Conservation (phyloP, 2,797 vertebrate species). For the Anableps anableps region DNA sequence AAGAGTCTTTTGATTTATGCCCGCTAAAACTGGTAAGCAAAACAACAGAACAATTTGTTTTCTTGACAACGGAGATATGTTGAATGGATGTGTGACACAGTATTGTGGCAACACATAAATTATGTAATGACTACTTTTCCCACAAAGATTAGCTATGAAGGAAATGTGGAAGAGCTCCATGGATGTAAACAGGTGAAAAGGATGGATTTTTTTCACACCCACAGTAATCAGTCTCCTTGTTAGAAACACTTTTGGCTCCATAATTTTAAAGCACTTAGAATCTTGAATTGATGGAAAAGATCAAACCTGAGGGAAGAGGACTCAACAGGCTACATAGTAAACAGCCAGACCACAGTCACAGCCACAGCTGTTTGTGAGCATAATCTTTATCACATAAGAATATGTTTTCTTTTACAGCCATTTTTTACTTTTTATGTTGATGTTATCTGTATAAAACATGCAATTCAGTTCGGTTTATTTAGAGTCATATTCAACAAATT, state of each 20-base stretch:
- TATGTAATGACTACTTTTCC: not conserved
- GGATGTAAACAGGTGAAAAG: not conserved
- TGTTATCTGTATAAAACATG: not conserved
- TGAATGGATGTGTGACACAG: not conserved
- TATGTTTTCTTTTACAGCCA: not conserved
- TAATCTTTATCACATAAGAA: not conserved
- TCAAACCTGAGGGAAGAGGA: not conserved
- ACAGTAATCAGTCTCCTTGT: not conserved
- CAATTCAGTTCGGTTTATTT: not conserved
- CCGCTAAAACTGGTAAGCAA: not conserved
- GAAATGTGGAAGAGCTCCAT: not conserved
- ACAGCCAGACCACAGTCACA: not conserved
- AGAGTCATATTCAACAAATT: not conserved
- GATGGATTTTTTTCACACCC: not conserved
- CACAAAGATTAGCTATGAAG: not conserved
- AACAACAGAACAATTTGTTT: not conserved
- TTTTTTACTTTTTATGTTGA: not conserved
- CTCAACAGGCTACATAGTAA: not conserved
- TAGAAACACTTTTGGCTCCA: not conserved
- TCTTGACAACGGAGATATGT: not conserved
- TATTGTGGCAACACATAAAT: not conserved
- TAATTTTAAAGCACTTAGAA: not conserved
- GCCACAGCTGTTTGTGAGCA: not conserved
- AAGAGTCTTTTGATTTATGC: not conserved
- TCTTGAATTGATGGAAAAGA: not conserved